A percentile compares a stretch with the other conserved stretches of the same genome.
phyloP scores from a whole-genome alignment of 1,140 invertebrate genomes.

The Acromyrmex charruanus region DNA sequence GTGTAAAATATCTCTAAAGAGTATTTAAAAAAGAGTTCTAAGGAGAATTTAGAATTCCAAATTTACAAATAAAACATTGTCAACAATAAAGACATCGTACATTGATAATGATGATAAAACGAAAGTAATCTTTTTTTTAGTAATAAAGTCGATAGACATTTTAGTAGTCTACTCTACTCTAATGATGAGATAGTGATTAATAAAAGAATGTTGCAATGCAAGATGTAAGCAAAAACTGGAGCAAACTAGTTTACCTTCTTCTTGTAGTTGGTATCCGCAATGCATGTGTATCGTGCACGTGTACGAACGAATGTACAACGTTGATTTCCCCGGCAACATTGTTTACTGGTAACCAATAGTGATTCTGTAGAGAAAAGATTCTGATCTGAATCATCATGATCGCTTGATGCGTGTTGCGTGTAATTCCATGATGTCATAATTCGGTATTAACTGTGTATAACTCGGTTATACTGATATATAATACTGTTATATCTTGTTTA shows the following conservation, averaged over 20 bases:
- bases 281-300: neutral
- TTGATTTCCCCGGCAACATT: neutral
- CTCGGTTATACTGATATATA: neutral
- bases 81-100: neutral
- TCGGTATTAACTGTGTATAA: too few species aligned
- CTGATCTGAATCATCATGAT: conserved; percentile 20
- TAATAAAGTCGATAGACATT: neutral
- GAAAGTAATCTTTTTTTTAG: neutral
- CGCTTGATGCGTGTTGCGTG: neutral
- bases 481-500: neutral
- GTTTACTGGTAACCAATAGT: conserved; percentile 32
- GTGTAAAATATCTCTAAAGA: neutral
- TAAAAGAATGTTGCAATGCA: neutral
- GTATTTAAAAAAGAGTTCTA: neutral
- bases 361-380: conserved; percentile 20
- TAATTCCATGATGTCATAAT: neutral
- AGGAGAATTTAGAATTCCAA: neutral
- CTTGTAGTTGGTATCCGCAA: conserved; percentile 9
- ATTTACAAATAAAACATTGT: neutral
- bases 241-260: conserved; percentile 1
- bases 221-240: neutral
- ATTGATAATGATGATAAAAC: neutral
- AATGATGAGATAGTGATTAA: conserved; percentile 2
- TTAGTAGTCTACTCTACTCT: neutral
- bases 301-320: neutral